These are phyloP conservation scores for Spongilla lacustris DNA, from an alignment of 37 sponge, comb jelly and placozoan species.

Conservation along the genomic window DNA sequence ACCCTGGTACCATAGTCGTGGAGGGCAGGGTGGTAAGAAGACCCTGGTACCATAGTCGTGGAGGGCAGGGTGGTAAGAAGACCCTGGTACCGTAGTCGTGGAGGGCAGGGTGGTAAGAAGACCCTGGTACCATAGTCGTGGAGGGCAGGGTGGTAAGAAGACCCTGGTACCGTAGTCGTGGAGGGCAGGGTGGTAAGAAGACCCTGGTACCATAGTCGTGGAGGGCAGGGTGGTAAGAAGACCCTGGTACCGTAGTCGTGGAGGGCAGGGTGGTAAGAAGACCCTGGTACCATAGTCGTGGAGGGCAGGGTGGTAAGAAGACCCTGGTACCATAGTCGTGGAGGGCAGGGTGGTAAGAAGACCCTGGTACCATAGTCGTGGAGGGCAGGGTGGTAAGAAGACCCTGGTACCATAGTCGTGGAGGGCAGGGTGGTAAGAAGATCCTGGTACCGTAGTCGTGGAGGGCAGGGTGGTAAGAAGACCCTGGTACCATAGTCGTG, in stretches of 20 bases:
- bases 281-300: constrained; percentile 72
- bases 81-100: constrained; percentile 71
- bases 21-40: constrained; percentile 41
- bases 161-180: constrained; percentile 71
- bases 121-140: constrained; percentile 72
- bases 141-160: constrained; percentile 41
- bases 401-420: constrained; percentile 72
- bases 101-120: constrained; percentile 41
- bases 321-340: constrained; percentile 72
- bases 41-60: constrained; percentile 72
- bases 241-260: constrained; percentile 71
- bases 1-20: constrained; percentile 72
- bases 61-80: constrained; percentile 41
- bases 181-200: constrained; percentile 41
- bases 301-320: constrained; percentile 41
- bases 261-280: constrained; percentile 41
- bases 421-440: constrained; percentile 41
- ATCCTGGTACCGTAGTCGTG: constrained; percentile 72
- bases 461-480: constrained; percentile 41
- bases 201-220: constrained; percentile 72
- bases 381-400: constrained; percentile 41
- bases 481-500: constrained; percentile 72
- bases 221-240: constrained; percentile 41
- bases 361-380: constrained; percentile 72
- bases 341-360: constrained; percentile 41